A percentile compares a stretch with the other conserved stretches of the same genome.
Conservation (phyloP, 2,113 vertebrate genomes). For the Sialia sialis region DNA sequence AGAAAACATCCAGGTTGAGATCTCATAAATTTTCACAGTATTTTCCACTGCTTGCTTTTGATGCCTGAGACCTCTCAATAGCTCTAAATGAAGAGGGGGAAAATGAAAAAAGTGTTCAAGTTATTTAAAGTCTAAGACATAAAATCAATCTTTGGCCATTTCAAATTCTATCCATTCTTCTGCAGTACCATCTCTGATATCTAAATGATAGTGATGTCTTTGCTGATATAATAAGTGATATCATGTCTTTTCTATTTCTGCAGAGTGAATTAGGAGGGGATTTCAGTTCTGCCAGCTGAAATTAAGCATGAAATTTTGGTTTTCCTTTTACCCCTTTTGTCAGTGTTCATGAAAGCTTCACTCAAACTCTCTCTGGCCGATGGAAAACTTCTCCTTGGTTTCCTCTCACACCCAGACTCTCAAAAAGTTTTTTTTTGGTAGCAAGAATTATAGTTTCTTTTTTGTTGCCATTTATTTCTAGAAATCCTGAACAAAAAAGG, state of each 20-base stretch:
- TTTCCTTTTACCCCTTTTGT: not conserved
- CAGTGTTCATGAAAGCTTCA: not conserved
- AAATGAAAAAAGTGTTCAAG: not conserved
- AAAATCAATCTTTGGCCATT: not conserved
- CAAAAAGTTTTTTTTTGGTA: not conserved
- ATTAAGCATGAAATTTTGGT: not conserved
- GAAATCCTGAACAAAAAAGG: not conserved
- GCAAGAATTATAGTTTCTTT: not conserved
- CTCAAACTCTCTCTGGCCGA: not conserved
- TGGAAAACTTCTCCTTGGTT: not conserved
- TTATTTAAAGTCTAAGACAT: not conserved
- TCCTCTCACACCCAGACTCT: not conserved
- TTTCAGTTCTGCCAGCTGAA: not conserved
- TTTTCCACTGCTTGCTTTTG: not conserved
- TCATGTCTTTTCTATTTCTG: not conserved
- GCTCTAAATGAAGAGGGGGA: not conserved
- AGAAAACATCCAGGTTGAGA: not conserved
- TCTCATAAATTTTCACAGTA: not conserved
- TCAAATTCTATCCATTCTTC: not conserved
- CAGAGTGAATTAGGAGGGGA: not conserved
- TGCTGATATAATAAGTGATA: not conserved
- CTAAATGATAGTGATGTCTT: not conserved
- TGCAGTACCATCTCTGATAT: not conserved
- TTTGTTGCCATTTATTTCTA: not conserved
- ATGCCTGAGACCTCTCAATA: not conserved